Conservation (phyloP, 1,140 invertebrate genomes). For the Micrasema longulum region DNA sequence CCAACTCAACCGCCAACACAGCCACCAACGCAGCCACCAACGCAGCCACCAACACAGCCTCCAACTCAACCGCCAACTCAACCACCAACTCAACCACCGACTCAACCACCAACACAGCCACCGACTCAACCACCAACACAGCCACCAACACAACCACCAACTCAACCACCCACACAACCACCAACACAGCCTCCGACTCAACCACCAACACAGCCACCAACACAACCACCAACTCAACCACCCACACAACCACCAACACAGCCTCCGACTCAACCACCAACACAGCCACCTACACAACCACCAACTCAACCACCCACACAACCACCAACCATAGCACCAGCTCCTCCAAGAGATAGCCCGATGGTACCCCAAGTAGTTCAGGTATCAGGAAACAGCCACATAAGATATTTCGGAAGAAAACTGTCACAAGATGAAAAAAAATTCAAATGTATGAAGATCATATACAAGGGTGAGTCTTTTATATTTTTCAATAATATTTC, state of each 20-base stretch:
- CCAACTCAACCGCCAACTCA: not conserved
- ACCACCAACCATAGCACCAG: not conserved
- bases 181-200: not conserved
- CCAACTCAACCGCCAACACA: not conserved
- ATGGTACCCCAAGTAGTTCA: not conserved
- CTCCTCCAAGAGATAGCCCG: not conserved
- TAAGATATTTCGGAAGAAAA: constrained; percentile 11
- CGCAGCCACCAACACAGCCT: not conserved
- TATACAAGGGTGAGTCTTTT: constrained; percentile 4
- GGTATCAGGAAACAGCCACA: not conserved
- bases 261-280: not conserved
- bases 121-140: not conserved
- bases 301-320: not conserved
- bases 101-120: not conserved
- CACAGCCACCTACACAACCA: not conserved
- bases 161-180: not conserved
- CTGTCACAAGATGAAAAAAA: not conserved
- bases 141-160: not conserved
- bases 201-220: not conserved
- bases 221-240: not conserved
- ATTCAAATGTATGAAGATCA: constrained; percentile 8
- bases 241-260: not conserved
- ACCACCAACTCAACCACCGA: not conserved
- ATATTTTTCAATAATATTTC: too few species aligned
- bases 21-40: not conserved